Conservation (phyloP, 2,113 vertebrate genomes). For the Neoarius graeffei region DNA sequence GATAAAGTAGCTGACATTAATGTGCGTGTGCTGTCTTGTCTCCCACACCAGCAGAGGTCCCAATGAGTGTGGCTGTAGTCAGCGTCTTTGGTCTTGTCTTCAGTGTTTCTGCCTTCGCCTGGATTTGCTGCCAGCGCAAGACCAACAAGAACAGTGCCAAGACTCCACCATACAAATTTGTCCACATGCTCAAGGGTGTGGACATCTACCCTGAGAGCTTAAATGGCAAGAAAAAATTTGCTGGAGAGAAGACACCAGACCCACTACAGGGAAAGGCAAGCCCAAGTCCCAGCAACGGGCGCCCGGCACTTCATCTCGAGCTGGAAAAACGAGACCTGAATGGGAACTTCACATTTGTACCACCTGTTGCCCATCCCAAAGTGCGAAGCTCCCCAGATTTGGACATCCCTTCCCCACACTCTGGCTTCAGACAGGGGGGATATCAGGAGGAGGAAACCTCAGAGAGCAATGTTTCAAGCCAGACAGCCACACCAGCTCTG, state of each 20-base stretch:
- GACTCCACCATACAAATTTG: slow-evolving; percentile 95
- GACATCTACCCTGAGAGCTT: slow-evolving; percentile 96
- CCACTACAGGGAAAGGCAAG: slow-evolving; percentile 66
- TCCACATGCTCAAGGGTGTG: slow-evolving; percentile 97
- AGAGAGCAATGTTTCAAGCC: slow-evolving; percentile 82
- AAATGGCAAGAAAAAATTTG: slow-evolving; percentile 92
- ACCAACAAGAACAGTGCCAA: slow-evolving; percentile 89
- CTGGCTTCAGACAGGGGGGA: slow-evolving; percentile 71
- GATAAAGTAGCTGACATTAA: background rate
- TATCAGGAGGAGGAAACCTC: slow-evolving; percentile 79
- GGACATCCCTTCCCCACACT: slow-evolving; percentile 79
- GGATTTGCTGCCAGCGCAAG: slow-evolving; percentile 98
- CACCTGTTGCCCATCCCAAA: slow-evolving; percentile 76
- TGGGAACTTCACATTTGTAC: slow-evolving; percentile 86
- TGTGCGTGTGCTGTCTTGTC: slow-evolving; percentile 64
- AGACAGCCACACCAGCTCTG: slow-evolving; percentile 78
- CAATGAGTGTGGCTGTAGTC: slow-evolving; percentile 88
- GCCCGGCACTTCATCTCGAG: slow-evolving; percentile 85
- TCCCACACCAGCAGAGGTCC: slow-evolving; percentile 84
- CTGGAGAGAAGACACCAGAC: slow-evolving; percentile 73
- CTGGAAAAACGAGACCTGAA: slow-evolving; percentile 94
- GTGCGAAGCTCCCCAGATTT: slow-evolving; percentile 80
- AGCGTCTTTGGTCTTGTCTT: slow-evolving; percentile 95
- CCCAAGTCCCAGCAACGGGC: slow-evolving; percentile 70
- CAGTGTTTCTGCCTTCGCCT: slow-evolving; percentile 90